Conservation (phyloP, 2,888 invertebrate genomes). For the Synergus laeviventris region DNA sequence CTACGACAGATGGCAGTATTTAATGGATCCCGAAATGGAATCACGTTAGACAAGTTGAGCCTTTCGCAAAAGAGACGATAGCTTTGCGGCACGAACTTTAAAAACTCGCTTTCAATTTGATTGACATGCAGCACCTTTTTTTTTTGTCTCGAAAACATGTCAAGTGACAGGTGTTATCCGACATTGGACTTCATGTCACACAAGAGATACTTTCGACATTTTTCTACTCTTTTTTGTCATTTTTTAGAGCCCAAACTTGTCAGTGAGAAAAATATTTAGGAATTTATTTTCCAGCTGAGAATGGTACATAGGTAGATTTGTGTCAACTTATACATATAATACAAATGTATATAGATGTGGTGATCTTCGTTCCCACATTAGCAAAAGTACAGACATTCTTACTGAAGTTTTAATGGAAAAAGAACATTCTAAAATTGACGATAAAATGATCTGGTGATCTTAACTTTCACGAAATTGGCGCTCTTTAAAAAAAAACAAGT, state of each 20-base stretch:
- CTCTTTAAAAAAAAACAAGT: constrained; percentile 29
- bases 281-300: not conserved
- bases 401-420: not conserved
- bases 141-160: constrained; percentile 22
- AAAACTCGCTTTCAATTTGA: constrained; percentile 24
- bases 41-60: constrained; percentile 2
- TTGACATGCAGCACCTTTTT: constrained; percentile 33
- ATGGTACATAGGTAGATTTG: not conserved
- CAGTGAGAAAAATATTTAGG: not conserved
- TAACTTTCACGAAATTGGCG: constrained; percentile 1
- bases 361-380: no score
- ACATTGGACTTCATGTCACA: constrained; percentile 2
- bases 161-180: constrained; percentile 3
- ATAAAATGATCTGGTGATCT: not conserved
- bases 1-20: constrained; percentile 26
- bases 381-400: no score
- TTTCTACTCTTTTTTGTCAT: constrained; percentile 1
- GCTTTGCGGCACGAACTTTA: constrained; percentile 33
- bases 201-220: constrained; percentile 18
- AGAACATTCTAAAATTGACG: not conserved
- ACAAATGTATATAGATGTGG: no score
- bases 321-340: not conserved
- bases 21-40: constrained; percentile 26
- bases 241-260: not conserved
- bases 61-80: not conserved